Percentiles rank a stretch among this genome's conserved stretches.
phyloP scores from a whole-genome alignment of 2,113 vertebrate species.

The Thunnus maccoyii region DNA sequence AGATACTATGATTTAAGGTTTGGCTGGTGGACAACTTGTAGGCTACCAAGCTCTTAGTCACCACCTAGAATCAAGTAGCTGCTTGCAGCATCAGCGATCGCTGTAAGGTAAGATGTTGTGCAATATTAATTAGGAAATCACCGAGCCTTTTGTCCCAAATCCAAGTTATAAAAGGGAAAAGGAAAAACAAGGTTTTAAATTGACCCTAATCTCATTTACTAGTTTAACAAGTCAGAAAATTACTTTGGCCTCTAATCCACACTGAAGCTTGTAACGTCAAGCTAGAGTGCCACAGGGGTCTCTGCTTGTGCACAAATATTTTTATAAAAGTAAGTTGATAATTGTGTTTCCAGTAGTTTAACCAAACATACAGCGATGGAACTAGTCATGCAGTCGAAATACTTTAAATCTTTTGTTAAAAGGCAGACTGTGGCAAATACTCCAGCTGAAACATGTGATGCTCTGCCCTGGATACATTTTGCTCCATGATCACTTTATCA shows the following conservation, averaged over 20 bases:
- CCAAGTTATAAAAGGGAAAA: constrained; percentile 5
- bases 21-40: constrained; percentile 11
- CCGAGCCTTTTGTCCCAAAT: not conserved
- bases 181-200: not conserved
- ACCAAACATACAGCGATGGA: not conserved
- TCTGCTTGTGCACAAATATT: not conserved
- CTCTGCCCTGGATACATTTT: constrained; percentile 25
- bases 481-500: constrained; percentile 40
- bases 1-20: not conserved
- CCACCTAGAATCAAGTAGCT: constrained; percentile 14
- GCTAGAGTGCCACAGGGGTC: not conserved
- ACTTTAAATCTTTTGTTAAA: constrained; percentile 19
- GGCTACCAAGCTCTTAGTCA: constrained; percentile 16
- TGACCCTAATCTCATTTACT: not conserved
- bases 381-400: not conserved
- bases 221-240: not conserved
- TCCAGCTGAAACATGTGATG: not conserved
- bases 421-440: constrained; percentile 3
- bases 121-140: constrained; percentile 25
- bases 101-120: constrained; percentile 3
- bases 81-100: constrained; percentile 16
- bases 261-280: not conserved
- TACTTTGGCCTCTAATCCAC: constrained; percentile 1
- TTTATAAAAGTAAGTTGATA: not conserved
- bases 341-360: not conserved